Base-by-base conservation (phyloP, 2,888 invertebrate genomes). In the Galerucella calmariensis region DNA sequence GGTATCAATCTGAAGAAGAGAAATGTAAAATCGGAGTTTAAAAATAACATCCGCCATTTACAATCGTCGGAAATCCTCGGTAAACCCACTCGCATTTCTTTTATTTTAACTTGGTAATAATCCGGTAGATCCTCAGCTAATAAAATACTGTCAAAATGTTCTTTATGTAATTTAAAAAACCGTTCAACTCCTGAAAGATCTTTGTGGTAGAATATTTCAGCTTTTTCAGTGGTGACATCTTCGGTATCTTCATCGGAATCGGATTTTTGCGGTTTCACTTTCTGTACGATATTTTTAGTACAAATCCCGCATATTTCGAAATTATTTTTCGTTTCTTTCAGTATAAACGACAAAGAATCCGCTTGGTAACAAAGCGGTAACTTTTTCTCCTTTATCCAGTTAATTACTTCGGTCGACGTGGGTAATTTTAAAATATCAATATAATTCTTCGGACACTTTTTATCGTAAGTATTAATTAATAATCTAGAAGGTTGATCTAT, bases 11-110 rank as follows among this genome's bases (percentile, higher is more conserved):
- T 86, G 81, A 91, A 90, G 69, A 88, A 86, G 66, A 92, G 86
- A 82, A 90, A 90, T 20, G 83, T 85, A 82, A 91, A 91, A 83
- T 90, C 89, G 73, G 90, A 87, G 85, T 90, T 89, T 58, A 91
- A 78, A 61, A 86, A 89, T 85, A 91, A 88, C 75, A 91, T 86
- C 79, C 90, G 89, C 91, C 91, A 92, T 84, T 80, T 82, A 41
- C 72, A 78, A 16, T 74, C 59, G 20, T 72, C 76, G 10, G 67
- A 62, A n/a, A 81, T 76, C 53, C 78, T 76, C 4, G 82, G 81
- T 61, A 81, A 72, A 2, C 70, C 77, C 12, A 80, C 80, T 78
- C 78, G 79, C 77, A 81, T 78, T 65, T 56, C 14, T 1, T 6
- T 35, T 35, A 67, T 35, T 44, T 48, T 73, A 27, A 72, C 72